These are phyloP conservation scores for human DNA, from an alignment of 2,113 vertebrate genomes.

Conservation along the genomic window DNA sequence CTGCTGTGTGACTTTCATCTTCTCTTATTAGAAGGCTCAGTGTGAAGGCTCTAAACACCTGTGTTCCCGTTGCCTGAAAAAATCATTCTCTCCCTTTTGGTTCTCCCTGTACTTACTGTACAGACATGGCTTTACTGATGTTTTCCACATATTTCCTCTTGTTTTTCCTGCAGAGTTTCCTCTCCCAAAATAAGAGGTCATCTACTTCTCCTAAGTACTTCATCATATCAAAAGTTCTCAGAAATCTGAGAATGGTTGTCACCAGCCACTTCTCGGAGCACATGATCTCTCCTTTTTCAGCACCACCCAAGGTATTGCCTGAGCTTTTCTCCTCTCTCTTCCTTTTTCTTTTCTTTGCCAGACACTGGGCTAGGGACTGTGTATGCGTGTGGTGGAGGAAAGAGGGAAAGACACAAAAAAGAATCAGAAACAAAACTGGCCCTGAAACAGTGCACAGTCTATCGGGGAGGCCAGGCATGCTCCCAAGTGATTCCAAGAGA, in stretches of 20 bases:
- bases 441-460: accelerated
- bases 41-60: neutral
- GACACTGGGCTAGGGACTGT: neutral
- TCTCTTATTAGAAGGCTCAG: neutral
- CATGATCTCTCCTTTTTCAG: neutral
- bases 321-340: neutral
- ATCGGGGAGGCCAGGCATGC: neutral
- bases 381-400: accelerated
- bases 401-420: neutral
- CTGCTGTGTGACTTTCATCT: neutral
- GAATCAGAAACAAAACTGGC: neutral
- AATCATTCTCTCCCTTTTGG: neutral
- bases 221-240: neutral
- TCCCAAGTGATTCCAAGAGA: neutral
- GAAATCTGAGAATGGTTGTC: neutral
- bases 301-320: neutral
- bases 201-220: neutral
- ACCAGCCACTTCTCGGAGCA: neutral
- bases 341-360: neutral
- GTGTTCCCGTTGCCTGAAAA: neutral
- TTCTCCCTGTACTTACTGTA: neutral
- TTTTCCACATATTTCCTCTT: neutral
- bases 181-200: neutral
- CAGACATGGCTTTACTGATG: neutral
- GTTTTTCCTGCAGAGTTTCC: neutral